Evolutionary conservation across 2,888 invertebrate genomes (phyloP), one percentile per base, ranked within the genome.

Genomic region (Acanthoscelides obtectus): DNA sequence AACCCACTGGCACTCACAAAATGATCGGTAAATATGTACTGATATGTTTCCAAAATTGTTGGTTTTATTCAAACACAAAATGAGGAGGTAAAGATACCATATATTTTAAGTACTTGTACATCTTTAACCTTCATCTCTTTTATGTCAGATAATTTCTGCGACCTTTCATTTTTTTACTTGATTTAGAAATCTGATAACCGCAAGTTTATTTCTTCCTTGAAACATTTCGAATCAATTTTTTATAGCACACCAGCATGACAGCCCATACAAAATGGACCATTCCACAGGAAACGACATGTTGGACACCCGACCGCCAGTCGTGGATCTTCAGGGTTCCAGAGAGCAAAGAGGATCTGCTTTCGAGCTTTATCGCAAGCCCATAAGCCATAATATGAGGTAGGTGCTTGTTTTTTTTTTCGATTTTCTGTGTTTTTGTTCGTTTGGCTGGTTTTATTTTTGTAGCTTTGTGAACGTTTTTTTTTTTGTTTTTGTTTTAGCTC

Each of bases 291-390:
- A 45, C 17, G 79, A 79, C 20, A 75, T 77, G 17, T 68, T 78
- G 68, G 83, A 83, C 70, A 77, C 80, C 1, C 76, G 82, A 65
- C 81, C 82, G 5, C 83, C 83, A 0, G 85, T 86, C 21, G 86
- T 91, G 17, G 91, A 91, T 80, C 87, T 96, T 83, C 94, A 95
- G 70, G 95, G 96, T 69, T 93, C 95, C 81, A 89, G 94, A 79
- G 96, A 96, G 83, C 96, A 96, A 82, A 88, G 96, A 71, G 96
- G 96, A 25, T 96, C 96, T 75, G 97, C 97, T n/a, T 97, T 97
- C 84, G 97, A 97, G 86, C 87, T 97, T 75, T 97, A 97, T 84
- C 91, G 96, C 77, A 97, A 97, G 86, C 96, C 96, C 12, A 91
- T 94, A 82, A 93, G 94, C 89, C 93, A 93, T 84, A 93, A 93